Evolutionary conservation across 1,140 invertebrate species (phyloP), one percentile per base, ranked within the genome.

Genomic region (Drosophila tsacasi): DNA sequence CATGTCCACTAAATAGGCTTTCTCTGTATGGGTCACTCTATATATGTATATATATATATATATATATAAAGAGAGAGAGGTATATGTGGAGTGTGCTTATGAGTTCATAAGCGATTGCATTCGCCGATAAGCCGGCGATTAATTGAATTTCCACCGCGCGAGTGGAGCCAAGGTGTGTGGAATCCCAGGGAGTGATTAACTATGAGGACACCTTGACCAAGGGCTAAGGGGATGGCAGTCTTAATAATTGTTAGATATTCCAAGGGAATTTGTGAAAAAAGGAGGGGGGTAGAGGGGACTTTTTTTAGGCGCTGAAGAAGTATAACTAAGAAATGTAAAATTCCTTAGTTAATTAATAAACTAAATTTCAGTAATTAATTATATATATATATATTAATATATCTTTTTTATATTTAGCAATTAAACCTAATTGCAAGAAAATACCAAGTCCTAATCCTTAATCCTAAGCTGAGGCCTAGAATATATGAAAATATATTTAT

Each of bases 101-200:
- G 83, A 87, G 79, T 87, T 86, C 83, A 82, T 86, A 73, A 65
- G 42, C 52, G 67, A 87, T 86, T 87, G 83, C 84, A 83, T 71
- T 81, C 40, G 25, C 30, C 62, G 84, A 87, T 87, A 87, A 84
- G 73, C 65, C n/a, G 25, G 59, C 71, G 69, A 87, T 84, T 89
- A 87, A 87, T 87, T 81, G 83, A 83, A 89, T 81, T 83, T 83
- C 61, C 54, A 83, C 62, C 19, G 47, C 15, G 39, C 21, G n/a
- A 30, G 17, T 27, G 9, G 12, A 44, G 7, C n/a, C 0, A 39
- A 75, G 82, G 82, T 74, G 82, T 74, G 82, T 74, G 74, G 73
- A 76, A 76, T 76, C 61, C 61, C 35, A 27, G 27, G 17, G 44
- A 52, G 55, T 73, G 71, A 74, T 73, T 74, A 74, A 73, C 21